Evolutionary conservation across 2,888 invertebrate species (phyloP), one percentile per base, ranked within the genome.

Genomic region (Monochamus alternatus): DNA sequence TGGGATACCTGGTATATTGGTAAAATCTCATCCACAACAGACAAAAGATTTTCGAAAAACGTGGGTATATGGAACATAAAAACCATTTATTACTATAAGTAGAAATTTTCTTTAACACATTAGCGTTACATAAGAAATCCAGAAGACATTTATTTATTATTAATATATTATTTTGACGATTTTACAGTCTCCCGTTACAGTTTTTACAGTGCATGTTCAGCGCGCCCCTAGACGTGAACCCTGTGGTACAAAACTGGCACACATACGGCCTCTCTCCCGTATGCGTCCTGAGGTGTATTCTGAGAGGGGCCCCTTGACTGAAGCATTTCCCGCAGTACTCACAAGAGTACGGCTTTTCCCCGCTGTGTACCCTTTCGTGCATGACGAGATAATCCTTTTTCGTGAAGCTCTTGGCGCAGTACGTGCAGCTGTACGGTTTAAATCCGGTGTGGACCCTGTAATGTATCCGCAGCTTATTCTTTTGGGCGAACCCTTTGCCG

Each of bases 211-310:
- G 92, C 43, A 90, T 84, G 74, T 91, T 92, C 68, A 91, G 85
- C 51, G 91, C 91, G 0, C 91, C 90, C 14, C 89, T 89, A 69
- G 92, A 92, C 0, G 91, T 91, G 74, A 92, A 93, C 0, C 91
- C 90, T 67, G 90, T 90, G 0, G 89, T 90, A 67, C 93, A 93
- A 10, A 90, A 87, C 8, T 90, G 89, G 78, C 93, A 93, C 1
- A 91, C 88, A 63, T 86, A 88, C 0, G 87, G 88, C 38, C 83
- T 79, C 73, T 87, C 87, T 10, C 87, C 87, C 0, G 87, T 86
- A 70, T 87, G 87, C 9, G 81, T 84, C 10, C 87, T 74, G 51
- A 83, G 66, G 59, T 87, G 87, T 3, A 86, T 86, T 55, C 85
- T 85, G 30, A 87, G 81, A 12, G 86, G 85, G 5, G 85, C 84